phyloP scores from a whole-genome alignment of 2,113 vertebrate genomes.

The Probosciger aterrimus region DNA sequence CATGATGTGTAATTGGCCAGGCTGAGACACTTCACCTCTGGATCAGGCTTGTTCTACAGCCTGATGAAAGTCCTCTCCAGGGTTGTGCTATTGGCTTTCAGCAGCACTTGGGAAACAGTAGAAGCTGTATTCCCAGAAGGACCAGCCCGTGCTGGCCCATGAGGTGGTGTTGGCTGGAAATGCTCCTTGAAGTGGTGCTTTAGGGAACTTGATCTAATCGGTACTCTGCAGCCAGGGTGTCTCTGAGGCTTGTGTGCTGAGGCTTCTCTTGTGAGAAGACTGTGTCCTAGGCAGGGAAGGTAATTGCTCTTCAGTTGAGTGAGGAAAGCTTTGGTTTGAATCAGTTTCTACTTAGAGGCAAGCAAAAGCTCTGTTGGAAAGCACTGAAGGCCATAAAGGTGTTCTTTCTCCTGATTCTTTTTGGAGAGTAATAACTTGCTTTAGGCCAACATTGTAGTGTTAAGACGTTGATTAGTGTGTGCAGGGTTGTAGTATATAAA shows the following conservation, averaged over 20 bases:
- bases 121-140: background rate
- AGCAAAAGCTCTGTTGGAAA: background rate
- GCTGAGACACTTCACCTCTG: background rate
- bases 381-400: background rate
- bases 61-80: background rate
- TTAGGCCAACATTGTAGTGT: background rate
- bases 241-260: constrained; percentile 13
- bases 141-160: background rate
- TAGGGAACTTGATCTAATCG: background rate
- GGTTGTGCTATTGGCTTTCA: background rate
- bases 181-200: background rate
- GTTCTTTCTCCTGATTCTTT: background rate
- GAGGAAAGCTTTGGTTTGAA: background rate
- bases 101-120: background rate
- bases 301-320: background rate
- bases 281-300: background rate
- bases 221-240: background rate
- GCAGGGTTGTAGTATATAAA: background rate
- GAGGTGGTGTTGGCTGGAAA: background rate
- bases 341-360: background rate
- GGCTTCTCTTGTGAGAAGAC: background rate
- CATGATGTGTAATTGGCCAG: rapidly evolving
- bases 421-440: background rate
- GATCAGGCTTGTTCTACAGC: background rate
- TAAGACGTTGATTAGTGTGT: background rate